These are phyloP conservation scores for Merops nubicus DNA, from an alignment of 2,113 vertebrate species.

Conservation along the genomic window DNA sequence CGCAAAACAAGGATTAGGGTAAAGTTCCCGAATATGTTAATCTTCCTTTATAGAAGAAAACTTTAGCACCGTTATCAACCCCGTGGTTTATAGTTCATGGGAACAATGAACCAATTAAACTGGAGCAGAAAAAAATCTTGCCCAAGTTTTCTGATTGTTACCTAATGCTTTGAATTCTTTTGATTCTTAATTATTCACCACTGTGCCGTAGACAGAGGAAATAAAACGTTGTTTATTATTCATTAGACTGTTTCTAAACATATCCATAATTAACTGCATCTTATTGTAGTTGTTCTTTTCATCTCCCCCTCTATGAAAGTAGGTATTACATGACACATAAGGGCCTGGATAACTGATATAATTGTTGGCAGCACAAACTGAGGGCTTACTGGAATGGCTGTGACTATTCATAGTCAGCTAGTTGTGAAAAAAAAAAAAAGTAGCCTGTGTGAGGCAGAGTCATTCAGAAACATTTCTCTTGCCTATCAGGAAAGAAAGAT, in stretches of 20 bases:
- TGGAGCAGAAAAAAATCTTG: conserved; percentile 67
- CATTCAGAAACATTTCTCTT: conserved; percentile 7
- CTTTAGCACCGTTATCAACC: conserved; percentile 76
- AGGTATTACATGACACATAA: conserved; percentile 55
- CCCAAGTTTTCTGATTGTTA: conserved; percentile 79
- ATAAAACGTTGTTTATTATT: conserved; percentile 75
- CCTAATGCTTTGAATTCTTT: conserved; percentile 79
- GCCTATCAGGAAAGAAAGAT: not conserved
- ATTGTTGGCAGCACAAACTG: conserved; percentile 42
- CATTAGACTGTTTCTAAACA: conserved; percentile 73
- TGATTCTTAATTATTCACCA: conserved; percentile 79
- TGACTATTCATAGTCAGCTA: conserved; percentile 47
- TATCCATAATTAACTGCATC: conserved; percentile 69
- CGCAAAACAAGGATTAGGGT: conserved; percentile 91
- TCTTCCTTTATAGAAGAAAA: conserved; percentile 84
- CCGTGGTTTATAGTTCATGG: conserved; percentile 76
- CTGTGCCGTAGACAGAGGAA: conserved; percentile 67
- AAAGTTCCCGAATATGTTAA: conserved; percentile 88
- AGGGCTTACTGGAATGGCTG: conserved; percentile 27
- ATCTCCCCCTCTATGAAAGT: conserved; percentile 63
- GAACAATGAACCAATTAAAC: conserved; percentile 86
- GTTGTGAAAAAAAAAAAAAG: conserved; percentile 2
- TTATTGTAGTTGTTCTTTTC: conserved; percentile 59
- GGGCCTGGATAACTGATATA: conserved; percentile 48
- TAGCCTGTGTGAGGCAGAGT: not conserved